Conservation (phyloP, 2,797 vertebrate species). For the Decapterus maruadsi region DNA sequence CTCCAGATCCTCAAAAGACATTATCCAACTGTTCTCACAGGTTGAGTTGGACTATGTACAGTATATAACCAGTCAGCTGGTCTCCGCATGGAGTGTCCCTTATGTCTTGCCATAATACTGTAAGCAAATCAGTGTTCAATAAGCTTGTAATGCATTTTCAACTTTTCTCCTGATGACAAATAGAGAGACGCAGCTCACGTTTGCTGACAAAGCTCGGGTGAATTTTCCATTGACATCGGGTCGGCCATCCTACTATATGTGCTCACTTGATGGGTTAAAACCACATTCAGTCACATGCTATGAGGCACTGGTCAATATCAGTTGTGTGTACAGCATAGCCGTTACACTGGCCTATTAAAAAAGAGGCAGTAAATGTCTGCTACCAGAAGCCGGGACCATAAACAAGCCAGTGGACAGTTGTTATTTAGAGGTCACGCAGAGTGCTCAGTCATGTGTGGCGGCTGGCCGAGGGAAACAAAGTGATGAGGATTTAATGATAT, state of each 20-base stretch:
- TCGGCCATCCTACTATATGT: conserved; percentile 54
- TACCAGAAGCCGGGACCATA: conserved; percentile 68
- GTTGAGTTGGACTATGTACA: background rate
- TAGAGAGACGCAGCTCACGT: conserved; percentile 24
- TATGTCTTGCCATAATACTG: conserved; percentile 3
- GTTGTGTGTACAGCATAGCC: conserved; percentile 65
- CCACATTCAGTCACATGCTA: conserved; percentile 55
- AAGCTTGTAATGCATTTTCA: conserved; percentile 23
- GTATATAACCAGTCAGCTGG: background rate
- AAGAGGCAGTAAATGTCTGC: conserved; percentile 75
- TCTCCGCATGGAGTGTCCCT: background rate
- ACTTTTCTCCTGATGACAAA: conserved; percentile 32
- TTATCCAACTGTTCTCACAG: conserved; percentile 6
- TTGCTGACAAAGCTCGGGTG: conserved; percentile 58
- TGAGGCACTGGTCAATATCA: conserved; percentile 70
- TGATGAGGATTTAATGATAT: conserved; percentile 90
- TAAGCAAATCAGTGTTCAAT: background rate
- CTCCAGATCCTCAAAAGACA: background rate
- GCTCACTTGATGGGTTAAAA: conserved; percentile 68
- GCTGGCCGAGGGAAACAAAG: conserved; percentile 79
- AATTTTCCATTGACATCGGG: conserved; percentile 46
- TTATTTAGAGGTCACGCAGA: conserved; percentile 82
- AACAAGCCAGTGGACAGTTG: conserved; percentile 80
- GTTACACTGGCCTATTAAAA: conserved; percentile 77
- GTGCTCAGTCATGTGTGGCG: conserved; percentile 78